phyloP scores from a whole-genome alignment of 2,888 invertebrate species.

The Metalampra italica region DNA sequence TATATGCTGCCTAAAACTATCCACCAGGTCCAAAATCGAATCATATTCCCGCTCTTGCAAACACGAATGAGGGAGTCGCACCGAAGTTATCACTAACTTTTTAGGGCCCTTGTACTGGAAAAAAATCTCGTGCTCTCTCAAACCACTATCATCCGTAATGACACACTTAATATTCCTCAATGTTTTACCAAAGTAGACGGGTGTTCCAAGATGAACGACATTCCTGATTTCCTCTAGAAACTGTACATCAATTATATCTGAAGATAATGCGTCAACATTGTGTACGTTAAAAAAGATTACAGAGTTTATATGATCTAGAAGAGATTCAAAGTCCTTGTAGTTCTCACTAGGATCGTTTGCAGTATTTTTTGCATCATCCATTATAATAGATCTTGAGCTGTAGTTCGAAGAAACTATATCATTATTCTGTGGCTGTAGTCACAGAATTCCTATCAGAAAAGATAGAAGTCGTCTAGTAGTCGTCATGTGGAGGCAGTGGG shows the following conservation, averaged over 20 bases:
- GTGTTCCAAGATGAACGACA: constrained; percentile 16
- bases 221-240: constrained; percentile 46
- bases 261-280: constrained; percentile 20
- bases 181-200: constrained; percentile 53
- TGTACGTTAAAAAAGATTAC: constrained; percentile 16
- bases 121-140: constrained; percentile 47
- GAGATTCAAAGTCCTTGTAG: constrained; percentile 11
- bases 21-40: constrained; percentile 40
- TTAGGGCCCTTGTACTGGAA: constrained; percentile 39
- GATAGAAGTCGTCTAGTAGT: no score
- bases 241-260: constrained; percentile 39
- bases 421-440: no score
- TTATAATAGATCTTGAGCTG: background rate
- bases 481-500: no score
- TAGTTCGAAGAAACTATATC: no score
- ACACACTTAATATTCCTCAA: constrained; percentile 50
- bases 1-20: constrained; percentile 33
- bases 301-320: constrained; percentile 19
- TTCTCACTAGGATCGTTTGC: constrained; percentile 8
- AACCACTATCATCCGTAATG: constrained; percentile 33
- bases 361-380: background rate
- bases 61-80: constrained; percentile 43
- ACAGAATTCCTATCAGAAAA: no score
- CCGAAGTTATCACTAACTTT: constrained; percentile 36
- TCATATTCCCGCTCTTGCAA: constrained; percentile 44